These are phyloP conservation scores for Cheilosia soror DNA, from an alignment of 2,888 invertebrate species.

Conservation along the genomic window DNA sequence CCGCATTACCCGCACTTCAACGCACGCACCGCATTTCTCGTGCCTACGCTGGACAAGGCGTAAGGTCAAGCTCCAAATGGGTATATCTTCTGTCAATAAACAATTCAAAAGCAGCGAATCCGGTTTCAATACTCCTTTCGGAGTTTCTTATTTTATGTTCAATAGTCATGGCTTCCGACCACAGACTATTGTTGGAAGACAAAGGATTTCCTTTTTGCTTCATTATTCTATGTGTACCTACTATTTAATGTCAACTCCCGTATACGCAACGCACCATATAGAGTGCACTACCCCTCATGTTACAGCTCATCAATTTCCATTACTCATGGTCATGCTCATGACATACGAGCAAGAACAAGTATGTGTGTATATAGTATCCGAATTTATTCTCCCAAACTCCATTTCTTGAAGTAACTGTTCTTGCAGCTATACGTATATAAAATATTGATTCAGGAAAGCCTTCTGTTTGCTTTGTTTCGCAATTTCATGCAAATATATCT, in stretches of 20 bases:
- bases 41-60: no score
- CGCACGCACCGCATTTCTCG: no score
- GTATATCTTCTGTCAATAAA: no score
- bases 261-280: not conserved
- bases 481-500: constrained; percentile 26
- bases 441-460: constrained; percentile 2
- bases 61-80: no score
- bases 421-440: not conserved
- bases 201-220: no score
- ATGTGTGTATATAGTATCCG: not conserved
- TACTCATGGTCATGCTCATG: not conserved
- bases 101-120: no score
- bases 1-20: no score
- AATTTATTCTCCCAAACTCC: not conserved
- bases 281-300: not conserved
- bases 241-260: not conserved
- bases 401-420: not conserved
- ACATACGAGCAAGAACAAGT: not conserved
- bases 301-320: constrained; percentile 12
- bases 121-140: no score
- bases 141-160: no score
- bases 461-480: constrained; percentile 2
- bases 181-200: no score
- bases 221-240: no score
- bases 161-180: no score